phyloP scores from a whole-genome alignment of 2,888 invertebrate species.

The Sympetrum striolatum region DNA sequence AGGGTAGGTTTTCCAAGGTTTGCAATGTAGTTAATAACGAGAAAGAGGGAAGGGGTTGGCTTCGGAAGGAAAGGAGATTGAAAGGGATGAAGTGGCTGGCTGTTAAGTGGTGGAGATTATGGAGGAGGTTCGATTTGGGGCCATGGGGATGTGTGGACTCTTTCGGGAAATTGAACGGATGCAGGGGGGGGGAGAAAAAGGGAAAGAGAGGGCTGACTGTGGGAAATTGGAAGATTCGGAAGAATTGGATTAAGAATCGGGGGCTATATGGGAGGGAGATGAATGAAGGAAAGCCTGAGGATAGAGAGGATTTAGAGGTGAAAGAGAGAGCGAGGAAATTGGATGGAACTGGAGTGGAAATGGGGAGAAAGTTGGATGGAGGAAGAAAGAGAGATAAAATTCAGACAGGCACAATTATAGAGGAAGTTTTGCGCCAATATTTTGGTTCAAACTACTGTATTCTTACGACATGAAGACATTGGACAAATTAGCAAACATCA shows the following conservation, averaged over 20 bases:
- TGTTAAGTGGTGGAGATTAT: too few relatives aligned
- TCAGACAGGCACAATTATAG: background rate
- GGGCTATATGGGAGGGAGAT: background rate
- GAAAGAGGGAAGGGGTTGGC: background rate
- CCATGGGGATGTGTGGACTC: too few relatives aligned
- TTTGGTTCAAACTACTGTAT: too few relatives aligned
- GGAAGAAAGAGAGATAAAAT: background rate
- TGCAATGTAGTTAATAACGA: background rate
- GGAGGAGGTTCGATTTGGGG: too few relatives aligned
- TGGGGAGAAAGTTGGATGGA: background rate
- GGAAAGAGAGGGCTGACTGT: too few relatives aligned
- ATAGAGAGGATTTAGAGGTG: background rate
- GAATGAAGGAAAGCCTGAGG: background rate
- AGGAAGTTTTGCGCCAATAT: background rate
- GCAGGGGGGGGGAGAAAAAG: too few relatives aligned
- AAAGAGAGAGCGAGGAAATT: background rate
- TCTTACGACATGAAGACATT: too few relatives aligned
- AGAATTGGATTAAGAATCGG: background rate
- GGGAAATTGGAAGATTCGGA: too few relatives aligned
- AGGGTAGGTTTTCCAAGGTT: background rate
- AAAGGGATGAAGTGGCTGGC: background rate
- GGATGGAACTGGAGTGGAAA: background rate
- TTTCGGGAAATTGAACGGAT: too few relatives aligned
- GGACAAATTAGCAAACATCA: too few relatives aligned
- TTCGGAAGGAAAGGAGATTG: background rate